Evolutionary conservation across 2,113 vertebrate genomes (phyloP).

Genomic region (Acrocephalus kingi): DNA sequence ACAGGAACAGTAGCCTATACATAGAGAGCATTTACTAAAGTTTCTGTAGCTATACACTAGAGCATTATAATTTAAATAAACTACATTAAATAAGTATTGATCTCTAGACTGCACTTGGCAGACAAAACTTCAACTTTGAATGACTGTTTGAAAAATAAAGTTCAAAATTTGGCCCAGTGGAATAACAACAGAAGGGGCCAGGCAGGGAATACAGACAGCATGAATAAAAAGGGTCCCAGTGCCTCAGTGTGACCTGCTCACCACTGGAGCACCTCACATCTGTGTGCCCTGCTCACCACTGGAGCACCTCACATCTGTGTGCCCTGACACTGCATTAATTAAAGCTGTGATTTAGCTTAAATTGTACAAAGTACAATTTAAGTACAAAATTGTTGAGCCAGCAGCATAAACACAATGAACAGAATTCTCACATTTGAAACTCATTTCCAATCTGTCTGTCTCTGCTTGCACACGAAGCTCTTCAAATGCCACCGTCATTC

Average conservation of each 20-base stretch:
- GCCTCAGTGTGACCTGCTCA: neutral
- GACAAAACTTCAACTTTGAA: neutral
- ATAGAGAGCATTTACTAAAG: neutral
- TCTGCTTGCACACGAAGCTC: slow-evolving; percentile 82
- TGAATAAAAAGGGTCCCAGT: neutral
- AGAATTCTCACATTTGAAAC: slow-evolving; percentile 72
- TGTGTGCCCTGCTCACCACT: no score
- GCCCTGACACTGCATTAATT: neutral
- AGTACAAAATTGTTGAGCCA: neutral
- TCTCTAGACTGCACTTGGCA: neutral
- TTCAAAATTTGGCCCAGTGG: neutral
- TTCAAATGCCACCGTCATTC: slow-evolving; percentile 85
- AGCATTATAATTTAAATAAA: neutral
- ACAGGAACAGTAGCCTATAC: neutral
- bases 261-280: neutral
- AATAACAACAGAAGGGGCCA: neutral
- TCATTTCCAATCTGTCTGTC: slow-evolving; percentile 81
- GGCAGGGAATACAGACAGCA: neutral
- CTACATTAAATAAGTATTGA: neutral
- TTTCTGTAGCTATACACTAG: neutral
- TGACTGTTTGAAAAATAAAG: neutral
- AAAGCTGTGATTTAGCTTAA: neutral
- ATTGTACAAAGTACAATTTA: neutral
- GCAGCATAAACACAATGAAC: neutral
- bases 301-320: neutral